A percentile compares a stretch with the other conserved stretches of the same genome.
Conservation (phyloP, 2,888 invertebrate genomes). For the Sisyra nigra region DNA sequence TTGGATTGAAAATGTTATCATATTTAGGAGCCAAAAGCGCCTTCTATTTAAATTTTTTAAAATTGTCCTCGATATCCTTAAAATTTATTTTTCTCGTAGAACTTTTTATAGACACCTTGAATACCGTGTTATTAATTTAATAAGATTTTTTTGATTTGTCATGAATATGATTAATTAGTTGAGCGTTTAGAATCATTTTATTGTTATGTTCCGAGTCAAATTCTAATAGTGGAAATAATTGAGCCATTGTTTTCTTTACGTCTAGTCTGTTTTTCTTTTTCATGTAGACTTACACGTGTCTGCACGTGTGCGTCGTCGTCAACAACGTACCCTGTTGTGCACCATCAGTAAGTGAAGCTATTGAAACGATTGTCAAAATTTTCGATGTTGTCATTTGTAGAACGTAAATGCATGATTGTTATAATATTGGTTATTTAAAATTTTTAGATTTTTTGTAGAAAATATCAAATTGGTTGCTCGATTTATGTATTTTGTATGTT, state of each 20-base stretch:
- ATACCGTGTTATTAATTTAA: too few relatives aligned
- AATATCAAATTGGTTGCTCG: too few relatives aligned
- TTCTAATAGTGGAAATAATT: background rate
- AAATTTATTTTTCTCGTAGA: too few relatives aligned
- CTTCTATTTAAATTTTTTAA: too few relatives aligned
- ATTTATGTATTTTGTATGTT: too few relatives aligned
- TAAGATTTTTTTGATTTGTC: too few relatives aligned
- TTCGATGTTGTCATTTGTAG: background rate
- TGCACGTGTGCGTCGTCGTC: slow-evolving; percentile 75
- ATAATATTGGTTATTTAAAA: slow-evolving; percentile 11
- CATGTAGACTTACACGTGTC: slow-evolving; percentile 70
- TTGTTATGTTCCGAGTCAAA: slow-evolving; percentile 1
- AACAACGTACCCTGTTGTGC: slow-evolving; percentile 77
- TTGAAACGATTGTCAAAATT: background rate
- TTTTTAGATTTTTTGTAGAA: too few relatives aligned
- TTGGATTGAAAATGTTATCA: too few relatives aligned
- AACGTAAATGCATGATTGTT: background rate
- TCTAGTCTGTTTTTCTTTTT: slow-evolving; percentile 2
- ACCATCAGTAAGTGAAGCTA: slow-evolving; percentile 42
- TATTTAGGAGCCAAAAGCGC: too few relatives aligned
- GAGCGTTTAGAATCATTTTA: background rate
- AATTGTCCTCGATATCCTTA: too few relatives aligned
- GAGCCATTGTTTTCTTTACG: background rate
- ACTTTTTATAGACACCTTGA: too few relatives aligned
- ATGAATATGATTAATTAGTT: too few relatives aligned